A percentile compares a stretch with the other conserved stretches of the same genome.
These are phyloP conservation scores for Acanthornis magna DNA, from an alignment of 2,797 vertebrate species.

Conservation along the genomic window DNA sequence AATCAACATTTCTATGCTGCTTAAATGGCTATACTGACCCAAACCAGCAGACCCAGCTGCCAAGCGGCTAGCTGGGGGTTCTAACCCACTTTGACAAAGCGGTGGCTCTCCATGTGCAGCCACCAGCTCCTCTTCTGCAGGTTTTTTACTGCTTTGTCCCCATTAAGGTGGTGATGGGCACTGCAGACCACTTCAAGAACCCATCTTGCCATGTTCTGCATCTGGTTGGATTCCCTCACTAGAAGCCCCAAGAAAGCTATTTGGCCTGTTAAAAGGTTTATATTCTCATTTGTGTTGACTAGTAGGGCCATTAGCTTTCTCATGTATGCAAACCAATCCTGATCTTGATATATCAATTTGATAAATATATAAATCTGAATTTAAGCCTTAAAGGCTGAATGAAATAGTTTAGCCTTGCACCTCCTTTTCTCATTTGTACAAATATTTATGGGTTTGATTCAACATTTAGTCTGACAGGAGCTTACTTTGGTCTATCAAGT, in stretches of 20 bases:
- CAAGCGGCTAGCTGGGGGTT: background rate
- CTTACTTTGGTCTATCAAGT: background rate
- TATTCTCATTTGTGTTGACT: background rate
- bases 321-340: background rate
- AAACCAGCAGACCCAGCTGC: background rate
- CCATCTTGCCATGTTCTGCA: rapidly evolving
- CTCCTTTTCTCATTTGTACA: background rate
- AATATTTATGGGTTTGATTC: background rate
- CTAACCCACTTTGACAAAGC: background rate
- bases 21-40: background rate
- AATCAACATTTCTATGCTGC: background rate
- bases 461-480: background rate
- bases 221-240: background rate
- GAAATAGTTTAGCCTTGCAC: background rate
- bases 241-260: background rate
- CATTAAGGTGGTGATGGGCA: background rate
- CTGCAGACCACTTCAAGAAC: background rate
- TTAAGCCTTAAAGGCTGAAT: background rate
- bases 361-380: background rate
- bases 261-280: background rate
- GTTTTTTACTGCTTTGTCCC: background rate
- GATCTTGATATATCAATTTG: background rate
- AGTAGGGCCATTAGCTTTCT: background rate
- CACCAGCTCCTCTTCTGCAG: background rate
- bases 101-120: background rate